phyloP scores from a whole-genome alignment of 2,888 invertebrate genomes.

The Drosophila prostipennis region DNA sequence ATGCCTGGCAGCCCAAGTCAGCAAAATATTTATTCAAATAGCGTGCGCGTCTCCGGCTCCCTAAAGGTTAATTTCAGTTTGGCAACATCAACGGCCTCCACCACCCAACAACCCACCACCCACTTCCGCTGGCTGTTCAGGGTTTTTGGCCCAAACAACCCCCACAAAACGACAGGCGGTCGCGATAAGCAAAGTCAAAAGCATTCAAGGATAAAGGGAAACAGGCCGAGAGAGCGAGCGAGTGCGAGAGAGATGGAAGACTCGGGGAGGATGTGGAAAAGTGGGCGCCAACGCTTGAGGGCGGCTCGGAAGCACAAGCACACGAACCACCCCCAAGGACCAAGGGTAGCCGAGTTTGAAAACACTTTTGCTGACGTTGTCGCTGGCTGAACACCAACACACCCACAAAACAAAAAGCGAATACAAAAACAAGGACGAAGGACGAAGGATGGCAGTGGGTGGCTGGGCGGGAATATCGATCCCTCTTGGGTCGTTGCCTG shows the following conservation, averaged over 20 bases:
- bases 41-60: constrained; percentile 62
- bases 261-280: constrained; percentile 37
- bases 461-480: constrained; percentile 72
- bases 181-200: constrained; percentile 75
- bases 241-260: constrained; percentile 31
- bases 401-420: constrained; percentile 5
- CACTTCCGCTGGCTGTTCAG: constrained; percentile 41
- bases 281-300: constrained; percentile 37
- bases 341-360: constrained; percentile 58
- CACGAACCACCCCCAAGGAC: constrained; percentile 59
- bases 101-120: constrained; percentile 37
- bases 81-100: constrained; percentile 50
- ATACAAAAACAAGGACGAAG: constrained; percentile 23
- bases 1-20: constrained; percentile 66
- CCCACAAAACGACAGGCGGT: constrained; percentile 54
- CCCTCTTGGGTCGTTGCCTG: constrained; percentile 77
- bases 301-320: constrained; percentile 47
- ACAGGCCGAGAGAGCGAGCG: constrained; percentile 42
- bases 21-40: constrained; percentile 83
- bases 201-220: constrained; percentile 72
- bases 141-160: constrained; percentile 51
- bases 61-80: constrained; percentile 81
- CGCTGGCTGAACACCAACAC: constrained; percentile 37
- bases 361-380: constrained; percentile 78
- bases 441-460: background rate